These are phyloP conservation scores for Proctacanthus coquilletti DNA, from an alignment of 1,140 invertebrate species.

Conservation along the genomic window DNA sequence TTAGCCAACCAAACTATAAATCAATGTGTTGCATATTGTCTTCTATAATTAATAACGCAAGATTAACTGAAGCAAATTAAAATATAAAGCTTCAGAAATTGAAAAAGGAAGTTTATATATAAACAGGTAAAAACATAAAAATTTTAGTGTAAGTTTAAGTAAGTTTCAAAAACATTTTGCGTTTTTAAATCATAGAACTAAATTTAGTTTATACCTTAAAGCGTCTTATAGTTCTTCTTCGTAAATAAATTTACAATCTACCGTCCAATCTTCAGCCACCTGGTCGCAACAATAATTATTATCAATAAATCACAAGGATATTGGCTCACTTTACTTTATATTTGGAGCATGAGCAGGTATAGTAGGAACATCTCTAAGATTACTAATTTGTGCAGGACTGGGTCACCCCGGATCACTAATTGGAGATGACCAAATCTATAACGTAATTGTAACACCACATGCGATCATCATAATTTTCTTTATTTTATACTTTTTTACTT, in stretches of 20 bases:
- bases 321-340: slow-evolving; percentile 58
- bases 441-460: slow-evolving; percentile 53
- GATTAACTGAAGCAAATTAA: no score
- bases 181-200: no score
- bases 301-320: slow-evolving; percentile 63
- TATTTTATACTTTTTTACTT: slow-evolving; percentile 45
- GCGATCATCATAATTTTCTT: slow-evolving; percentile 68
- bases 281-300: slow-evolving; percentile 40
- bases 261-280: slow-evolving; percentile 36
- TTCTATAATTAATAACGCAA: no score
- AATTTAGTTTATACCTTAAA: no score
- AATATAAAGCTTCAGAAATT: no score
- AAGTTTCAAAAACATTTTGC: no score
- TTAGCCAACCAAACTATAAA: no score
- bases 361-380: slow-evolving; percentile 43
- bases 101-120: no score
- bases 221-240: no score
- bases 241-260: slow-evolving; percentile 40
- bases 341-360: slow-evolving; percentile 50
- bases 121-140: no score
- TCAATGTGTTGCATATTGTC: no score
- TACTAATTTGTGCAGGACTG: slow-evolving; percentile 53
- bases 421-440: slow-evolving; percentile 53
- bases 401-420: slow-evolving; percentile 40
- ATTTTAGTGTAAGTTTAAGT: no score